Evolutionary conservation across 2,113 vertebrate genomes (phyloP), one percentile per base, ranked within the genome.

Genomic region (Falco punctatus): DNA sequence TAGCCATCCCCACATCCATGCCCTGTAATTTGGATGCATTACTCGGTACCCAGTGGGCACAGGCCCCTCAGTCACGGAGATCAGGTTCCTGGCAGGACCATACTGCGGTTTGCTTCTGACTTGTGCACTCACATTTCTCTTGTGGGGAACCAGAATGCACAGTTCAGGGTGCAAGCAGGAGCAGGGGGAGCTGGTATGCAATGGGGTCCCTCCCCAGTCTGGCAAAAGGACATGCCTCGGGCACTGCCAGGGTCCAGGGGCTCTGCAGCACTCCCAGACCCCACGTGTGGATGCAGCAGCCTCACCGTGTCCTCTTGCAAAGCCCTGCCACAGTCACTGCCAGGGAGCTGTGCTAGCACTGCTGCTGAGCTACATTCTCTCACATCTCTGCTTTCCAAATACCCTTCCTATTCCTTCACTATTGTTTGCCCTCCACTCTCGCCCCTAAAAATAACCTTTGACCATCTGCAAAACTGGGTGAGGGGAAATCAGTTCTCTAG

Each of bases 21-120:
- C 38, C 24, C 48, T 0, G 26, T 3, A 3, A 22, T 12, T 27
- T 42, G 87, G 74, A 20, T 14, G 6, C 2, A 0, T 64, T 40
- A 4, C 35, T 44, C 42, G 4, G 11, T n/a, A 51, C 69, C 35
- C 49, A 16, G 69, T 1, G 10, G 48, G 66, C 61, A 77, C 32
- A 14, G 26, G 2, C 13, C 28, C 28, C 52, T 33, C 44, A 30
- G 49, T 16, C 16, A 6, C 2, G 13, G 13, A 22, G 32, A n/a
- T 11, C 13, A 23, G 57, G 57, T 11, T 42, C 70, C 81, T 7
- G 24, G 61, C 61, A 42, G 61, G 46, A 61, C 40, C 2, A 14
- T 5, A 0, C 24, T 48, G 65, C 33, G 6, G 6, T 79, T 73
- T 33, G 57, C 35, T 65, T 38, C 71, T 42, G 38, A 9, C 38